Conservation (phyloP, 2,797 vertebrate species). For the Tenualosa ilisha region DNA sequence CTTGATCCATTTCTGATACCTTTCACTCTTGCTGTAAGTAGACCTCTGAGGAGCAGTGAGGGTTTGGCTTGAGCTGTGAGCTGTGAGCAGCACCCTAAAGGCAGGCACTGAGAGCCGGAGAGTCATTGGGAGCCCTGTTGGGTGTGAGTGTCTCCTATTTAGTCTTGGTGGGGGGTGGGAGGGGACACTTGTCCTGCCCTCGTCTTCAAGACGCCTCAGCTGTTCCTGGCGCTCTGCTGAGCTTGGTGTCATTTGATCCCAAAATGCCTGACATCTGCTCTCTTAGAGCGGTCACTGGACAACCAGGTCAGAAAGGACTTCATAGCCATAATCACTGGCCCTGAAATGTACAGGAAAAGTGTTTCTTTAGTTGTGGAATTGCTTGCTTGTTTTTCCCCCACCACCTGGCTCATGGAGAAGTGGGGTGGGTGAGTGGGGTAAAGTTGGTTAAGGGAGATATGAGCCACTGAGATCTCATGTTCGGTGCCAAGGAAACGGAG, state of each 20-base stretch:
- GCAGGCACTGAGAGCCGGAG: background rate
- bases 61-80: background rate
- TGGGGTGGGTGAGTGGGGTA: background rate
- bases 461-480: background rate
- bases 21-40: background rate
- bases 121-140: background rate
- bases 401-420: background rate
- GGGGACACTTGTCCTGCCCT: slow-evolving; percentile 40
- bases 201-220: slow-evolving; percentile 80
- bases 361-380: background rate
- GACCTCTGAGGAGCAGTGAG: background rate
- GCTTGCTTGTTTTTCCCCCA: background rate
- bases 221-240: slow-evolving; percentile 86
- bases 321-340: background rate
- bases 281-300: background rate
- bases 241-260: slow-evolving; percentile 79
- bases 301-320: slow-evolving; percentile 1
- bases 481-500: slow-evolving; percentile 46
- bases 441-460: background rate
- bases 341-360: background rate
- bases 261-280: slow-evolving; percentile 56
- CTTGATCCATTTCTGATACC: background rate
- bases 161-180: slow-evolving; percentile 32
- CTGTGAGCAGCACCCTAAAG: background rate
- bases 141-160: slow-evolving; percentile 53